Evolutionary conservation across 2,113 vertebrate species (phyloP).

Genomic region (Canis aureus): DNA sequence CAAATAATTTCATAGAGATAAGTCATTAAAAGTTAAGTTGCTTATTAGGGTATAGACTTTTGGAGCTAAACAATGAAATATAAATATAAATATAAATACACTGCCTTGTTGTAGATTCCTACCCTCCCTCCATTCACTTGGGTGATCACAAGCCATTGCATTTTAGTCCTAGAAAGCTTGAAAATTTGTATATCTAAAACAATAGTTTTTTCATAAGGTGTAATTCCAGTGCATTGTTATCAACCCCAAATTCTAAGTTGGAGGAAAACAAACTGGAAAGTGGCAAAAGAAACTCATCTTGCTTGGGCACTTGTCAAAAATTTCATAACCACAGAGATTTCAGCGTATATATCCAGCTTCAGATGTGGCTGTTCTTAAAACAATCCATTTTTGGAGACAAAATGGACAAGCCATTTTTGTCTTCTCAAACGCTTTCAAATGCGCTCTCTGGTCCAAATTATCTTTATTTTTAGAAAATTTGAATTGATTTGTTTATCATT

Average conservation of each 20-base stretch:
- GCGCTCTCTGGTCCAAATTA: neutral
- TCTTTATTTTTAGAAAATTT: constrained; percentile 50
- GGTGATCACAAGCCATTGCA: neutral
- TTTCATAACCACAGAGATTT: neutral
- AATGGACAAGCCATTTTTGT: neutral
- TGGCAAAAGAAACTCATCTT: neutral
- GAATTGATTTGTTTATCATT: constrained; percentile 21
- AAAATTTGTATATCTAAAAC: neutral
- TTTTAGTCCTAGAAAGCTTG: neutral
- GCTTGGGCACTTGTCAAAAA: rapidly evolving
- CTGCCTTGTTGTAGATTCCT: neutral
- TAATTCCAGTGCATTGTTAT: neutral
- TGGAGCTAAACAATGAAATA: neutral
- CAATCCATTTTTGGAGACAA: neutral
- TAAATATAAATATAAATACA: neutral
- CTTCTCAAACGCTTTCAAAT: neutral
- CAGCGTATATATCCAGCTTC: neutral
- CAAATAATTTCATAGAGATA: neutral
- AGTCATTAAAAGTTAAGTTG: neutral
- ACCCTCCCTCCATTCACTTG: neutral
- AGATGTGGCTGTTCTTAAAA: neutral
- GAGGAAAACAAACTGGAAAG: constrained; percentile 14
- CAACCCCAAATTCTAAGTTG: neutral
- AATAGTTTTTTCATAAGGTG: neutral
- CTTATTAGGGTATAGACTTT: neutral